Evolutionary conservation across 1,140 invertebrate species (phyloP), one percentile per base, ranked within the genome.

Genomic region (Mycetomoellerius zeteki): DNA sequence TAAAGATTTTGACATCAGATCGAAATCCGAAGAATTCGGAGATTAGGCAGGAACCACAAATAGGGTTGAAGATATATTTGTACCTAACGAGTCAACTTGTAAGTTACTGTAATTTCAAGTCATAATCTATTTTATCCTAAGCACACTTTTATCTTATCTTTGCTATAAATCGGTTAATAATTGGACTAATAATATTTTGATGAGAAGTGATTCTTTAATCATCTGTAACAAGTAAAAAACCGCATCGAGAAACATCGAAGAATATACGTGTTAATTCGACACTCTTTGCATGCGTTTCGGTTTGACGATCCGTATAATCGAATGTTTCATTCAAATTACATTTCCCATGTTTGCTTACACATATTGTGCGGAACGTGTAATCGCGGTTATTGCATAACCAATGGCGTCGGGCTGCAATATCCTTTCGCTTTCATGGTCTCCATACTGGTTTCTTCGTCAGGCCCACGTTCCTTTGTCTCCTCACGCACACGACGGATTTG

Each of bases 391-490:
- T 89, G 85, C 85, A 43, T 60, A 89, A 89, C 30, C 30, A 56
- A 50, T 67, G 72, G 50, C 67, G 69, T 75, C 58, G 30, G 67
- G 5, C 64, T n/a, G 27, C 69, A 56, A 37, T 73, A 76, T 65
- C 82, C 82, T 65, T 78, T 85, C 82, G 72, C 82, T 30, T 81
- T 24, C 33, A n/a, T 10, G 21, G 71, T 37, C 30, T 78, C 69
- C 77, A 54, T 72, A 54, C 65, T n/a, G 77, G 65, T 90, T 89
- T 72, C 88, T 73, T 54, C 56, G 33, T 4, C 24, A 27, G 71
- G 62, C 88, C 88, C 88, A 89, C 89, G 85, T 77, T 58, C 56
- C 88, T 84, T 90, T 90, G 88, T 84, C 62, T 76, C 14, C 30
- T 12, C 47, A 27, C 43, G 33, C 76, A 89, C 65, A 47, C 81